Conservation (phyloP, 92 coral and sea anemone genomes). For the Siderastrea radians region DNA sequence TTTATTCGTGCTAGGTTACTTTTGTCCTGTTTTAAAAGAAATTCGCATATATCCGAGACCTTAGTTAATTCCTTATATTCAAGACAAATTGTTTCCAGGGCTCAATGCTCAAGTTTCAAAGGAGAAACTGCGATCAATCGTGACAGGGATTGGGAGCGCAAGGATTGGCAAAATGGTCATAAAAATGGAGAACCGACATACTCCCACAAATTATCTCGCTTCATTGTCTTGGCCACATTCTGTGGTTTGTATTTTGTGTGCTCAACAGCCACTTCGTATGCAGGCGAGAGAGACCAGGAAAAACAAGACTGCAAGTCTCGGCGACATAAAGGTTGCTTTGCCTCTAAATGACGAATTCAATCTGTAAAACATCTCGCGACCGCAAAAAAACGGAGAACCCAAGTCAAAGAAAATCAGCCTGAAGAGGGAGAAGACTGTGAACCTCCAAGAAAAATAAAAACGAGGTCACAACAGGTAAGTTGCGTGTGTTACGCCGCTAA, state of each 20-base stretch:
- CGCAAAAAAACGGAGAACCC: background rate
- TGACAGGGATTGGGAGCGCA: background rate
- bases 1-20: background rate
- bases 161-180: background rate
- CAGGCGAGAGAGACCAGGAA: background rate
- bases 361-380: background rate
- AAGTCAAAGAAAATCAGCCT: background rate
- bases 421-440: background rate
- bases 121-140: background rate
- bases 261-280: background rate
- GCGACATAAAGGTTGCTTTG: conserved; percentile 18
- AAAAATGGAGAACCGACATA: background rate
- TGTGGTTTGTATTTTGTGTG: background rate
- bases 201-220: background rate
- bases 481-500: background rate
- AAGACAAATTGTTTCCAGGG: background rate
- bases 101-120: conserved; percentile 1
- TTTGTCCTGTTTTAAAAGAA: background rate
- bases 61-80: background rate
- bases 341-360: background rate
- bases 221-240: background rate
- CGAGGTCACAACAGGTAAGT: conserved; percentile 11
- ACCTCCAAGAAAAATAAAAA: conserved; percentile 1
- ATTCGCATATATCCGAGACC: background rate
- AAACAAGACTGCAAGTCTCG: background rate